Base-by-base conservation (phyloP, 2,113 vertebrate species). In the Paraplagusia blochii region DNA sequence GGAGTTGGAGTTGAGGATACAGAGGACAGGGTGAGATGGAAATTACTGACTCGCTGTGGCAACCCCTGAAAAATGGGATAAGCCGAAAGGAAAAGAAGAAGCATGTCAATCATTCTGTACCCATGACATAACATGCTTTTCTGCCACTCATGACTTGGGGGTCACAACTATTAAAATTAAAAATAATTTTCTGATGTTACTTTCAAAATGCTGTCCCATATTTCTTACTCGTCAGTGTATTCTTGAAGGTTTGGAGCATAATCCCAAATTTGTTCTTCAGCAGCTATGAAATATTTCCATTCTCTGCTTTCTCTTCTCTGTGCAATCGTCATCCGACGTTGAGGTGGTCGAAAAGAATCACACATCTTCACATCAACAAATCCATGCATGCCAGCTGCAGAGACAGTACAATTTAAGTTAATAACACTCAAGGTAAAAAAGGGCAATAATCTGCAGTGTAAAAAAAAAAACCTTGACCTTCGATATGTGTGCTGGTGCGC, bases 271-370 rank as follows among this genome's bases (percentile, higher is more conserved):
- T 93, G 35, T 80, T 99, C 97, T 76, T 98, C 95, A 9, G 96
- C 97, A 52, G 96, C 95, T 12, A 99, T 94, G 77, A 91, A 99
- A 72, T 95, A 96, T 0, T 78, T 88, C 94, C 97, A 97, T 44
- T 60, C 85, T 56, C 80, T 92, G 49, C 95, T 90, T 19, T 91
- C 58, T 9, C 62, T 83, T 19, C 13, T 80, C 72, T 98, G 81
- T 9, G 60, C 74, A 0, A 63, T 70, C 9, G 92, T 93, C 39
- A 93, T 65, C 36, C 1, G 88, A 46, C 63, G 88, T 6, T 3
- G 42, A 9, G 77, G 90, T 1, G 87, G 60, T 4, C 71, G 34
- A 69, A 90, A 89, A 44, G 81, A 84, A 1, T 85, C 81, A 63
- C 94, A 96, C 46, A 69, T 78, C 72, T 79, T 74, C 54, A 98